A percentile compares a stretch with the other conserved stretches of the same genome.
Evolutionary conservation across 2,113 vertebrate species (phyloP).

Genomic region (Nothobranchius furzeri): DNA sequence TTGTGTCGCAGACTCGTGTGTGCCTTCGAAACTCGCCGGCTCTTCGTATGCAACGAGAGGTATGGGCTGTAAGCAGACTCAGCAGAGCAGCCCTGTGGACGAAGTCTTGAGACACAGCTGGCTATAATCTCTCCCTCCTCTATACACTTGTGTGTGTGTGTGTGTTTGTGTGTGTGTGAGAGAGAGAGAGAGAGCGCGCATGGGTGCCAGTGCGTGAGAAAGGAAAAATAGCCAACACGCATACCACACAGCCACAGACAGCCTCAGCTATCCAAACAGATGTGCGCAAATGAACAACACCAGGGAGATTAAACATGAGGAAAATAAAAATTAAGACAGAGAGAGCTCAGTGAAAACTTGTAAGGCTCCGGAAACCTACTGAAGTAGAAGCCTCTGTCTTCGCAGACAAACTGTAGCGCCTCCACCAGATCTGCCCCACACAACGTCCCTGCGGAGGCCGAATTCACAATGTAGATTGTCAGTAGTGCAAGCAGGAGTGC

Average conservation of each 20-base stretch:
- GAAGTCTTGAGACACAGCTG: slow-evolving; percentile 71
- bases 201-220: slow-evolving; percentile 45
- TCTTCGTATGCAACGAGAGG: slow-evolving; percentile 79
- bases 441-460: slow-evolving; percentile 90
- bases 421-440: slow-evolving; percentile 98
- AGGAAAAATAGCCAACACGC: slow-evolving; percentile 56
- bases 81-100: slow-evolving; percentile 75
- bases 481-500: slow-evolving; percentile 85
- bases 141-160: not conserved
- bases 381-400: slow-evolving; percentile 98
- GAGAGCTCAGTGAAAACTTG: slow-evolving; percentile 3
- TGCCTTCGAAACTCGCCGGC: slow-evolving; percentile 68
- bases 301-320: slow-evolving; percentile 5
- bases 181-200: not conserved
- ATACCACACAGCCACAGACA: slow-evolving; percentile 56
- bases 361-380: slow-evolving; percentile 81
- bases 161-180: slow-evolving; percentile 8
- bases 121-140: slow-evolving; percentile 42
- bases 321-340: not conserved
- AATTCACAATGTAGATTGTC: slow-evolving; percentile 84
- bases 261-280: slow-evolving; percentile 65
- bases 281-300: slow-evolving; percentile 30
- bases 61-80: slow-evolving; percentile 76
- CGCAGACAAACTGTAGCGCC: slow-evolving; percentile 97
- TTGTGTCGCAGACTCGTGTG: slow-evolving; percentile 75